These are phyloP conservation scores for Tachypleus tridentatus DNA, from an alignment of 1,140 invertebrate genomes.

Conservation along the genomic window DNA sequence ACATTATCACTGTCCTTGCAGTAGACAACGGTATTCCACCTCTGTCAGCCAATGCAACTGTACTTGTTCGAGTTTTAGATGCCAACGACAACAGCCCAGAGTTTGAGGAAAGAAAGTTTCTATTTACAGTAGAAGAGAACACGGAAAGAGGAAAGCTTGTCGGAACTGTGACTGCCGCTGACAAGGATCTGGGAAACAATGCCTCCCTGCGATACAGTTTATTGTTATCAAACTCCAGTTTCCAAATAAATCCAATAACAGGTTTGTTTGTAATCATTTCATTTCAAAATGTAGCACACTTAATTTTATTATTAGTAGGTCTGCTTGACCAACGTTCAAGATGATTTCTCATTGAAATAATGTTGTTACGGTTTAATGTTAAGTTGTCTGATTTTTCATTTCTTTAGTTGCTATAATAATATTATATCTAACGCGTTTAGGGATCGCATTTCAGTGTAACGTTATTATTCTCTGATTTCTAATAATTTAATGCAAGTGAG, in stretches of 20 bases:
- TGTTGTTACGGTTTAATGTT: conserved; percentile 68
- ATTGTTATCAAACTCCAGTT: conserved; percentile 54
- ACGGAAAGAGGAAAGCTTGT: conserved; percentile 58
- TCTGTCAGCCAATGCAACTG: conserved; percentile 60
- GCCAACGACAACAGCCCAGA: conserved; percentile 86
- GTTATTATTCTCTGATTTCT: too few relatives aligned
- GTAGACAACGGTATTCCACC: conserved; percentile 77
- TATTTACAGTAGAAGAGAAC: conserved; percentile 79
- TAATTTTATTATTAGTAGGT: too few relatives aligned
- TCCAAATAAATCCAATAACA: conserved; percentile 64
- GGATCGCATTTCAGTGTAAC: too few relatives aligned
- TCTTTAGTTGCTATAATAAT: too few relatives aligned
- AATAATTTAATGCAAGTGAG: too few relatives aligned
- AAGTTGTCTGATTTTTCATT: conserved; percentile 41
- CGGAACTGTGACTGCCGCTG: conserved; percentile 60
- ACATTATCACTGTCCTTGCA: conserved; percentile 64
- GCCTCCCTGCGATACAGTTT: conserved; percentile 56
- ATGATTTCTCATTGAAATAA: conserved; percentile 55
- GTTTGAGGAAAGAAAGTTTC: conserved; percentile 58
- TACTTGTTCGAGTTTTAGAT: conserved; percentile 69
- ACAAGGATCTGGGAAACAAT: conserved; percentile 73
- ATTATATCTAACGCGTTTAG: too few relatives aligned
- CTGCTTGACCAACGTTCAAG: too few relatives aligned
- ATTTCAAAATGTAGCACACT: neutral
- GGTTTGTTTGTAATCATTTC: neutral